Base-by-base conservation (phyloP, 2,888 invertebrate genomes). In the Plagiodera versicolora region DNA sequence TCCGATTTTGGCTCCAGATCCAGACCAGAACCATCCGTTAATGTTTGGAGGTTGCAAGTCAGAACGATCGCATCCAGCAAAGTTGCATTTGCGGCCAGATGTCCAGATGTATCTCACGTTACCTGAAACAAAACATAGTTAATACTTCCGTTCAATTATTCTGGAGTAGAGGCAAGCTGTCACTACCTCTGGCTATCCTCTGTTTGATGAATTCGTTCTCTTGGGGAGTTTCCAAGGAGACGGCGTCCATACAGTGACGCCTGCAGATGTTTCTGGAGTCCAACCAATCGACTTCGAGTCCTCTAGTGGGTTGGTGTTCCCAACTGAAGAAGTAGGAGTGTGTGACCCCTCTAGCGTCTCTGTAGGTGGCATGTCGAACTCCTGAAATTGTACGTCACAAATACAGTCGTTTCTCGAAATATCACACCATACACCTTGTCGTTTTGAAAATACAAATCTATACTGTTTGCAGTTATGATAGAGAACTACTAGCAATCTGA, bases 261-360 rank as follows among this genome's bases (percentile, higher is more conserved):
- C 95, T 87, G 81, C 95, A 95, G 75, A 94, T 93, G 81, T 95
- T 95, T 70, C 95, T 86, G 30, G 94, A 89, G 78, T 94, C 94
- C 55, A 95, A 81, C 94, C 94, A 94, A 77, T 94, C 94, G 1
- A 94, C 94, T 81, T 94, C 93, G 66, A 92, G 81, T 72, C 83
- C 89, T 53, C 75, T 68, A 8, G 93, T 94, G 1, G 93, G 91
- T 51, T 85, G 85, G 77, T 94, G 93, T 72, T 93, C 92, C 93
- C 93, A 93, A 77, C 93, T 93, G 87, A 94, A 94, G 89, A 94
- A 95, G 83, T 95, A 95, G 19, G 94, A 92, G 79, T 94, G 94
- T 4, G 90, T 87, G 20, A 94, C 92, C 48, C 94, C 94, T 58
- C 94, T 85, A 10, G 90, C 93, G 78, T 94, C 94, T 70, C 93